Evolutionary conservation across 1,140 invertebrate species (phyloP), one percentile per base, ranked within the genome.

Genomic region (Parasteatoda tepidariorum): DNA sequence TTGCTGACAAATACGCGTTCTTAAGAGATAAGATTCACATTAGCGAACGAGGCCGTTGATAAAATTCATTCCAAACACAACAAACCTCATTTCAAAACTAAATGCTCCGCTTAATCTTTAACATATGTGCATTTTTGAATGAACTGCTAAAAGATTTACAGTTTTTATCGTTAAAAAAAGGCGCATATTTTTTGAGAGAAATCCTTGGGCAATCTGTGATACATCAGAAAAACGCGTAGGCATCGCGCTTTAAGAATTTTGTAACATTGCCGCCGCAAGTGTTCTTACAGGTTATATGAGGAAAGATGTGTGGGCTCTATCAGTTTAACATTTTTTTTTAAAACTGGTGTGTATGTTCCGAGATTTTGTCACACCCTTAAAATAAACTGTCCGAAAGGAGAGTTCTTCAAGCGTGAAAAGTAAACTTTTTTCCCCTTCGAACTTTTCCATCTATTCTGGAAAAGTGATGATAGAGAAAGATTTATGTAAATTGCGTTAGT

Each of bases 301-400:
- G n/a, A 24, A 73, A 73, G 59, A 24, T 33, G 70, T 57, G 70
- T 73, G 70, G 70, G 70, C 70, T 57, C 70, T 73, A 73, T 73
- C 70, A 22, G 48, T 54, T 13, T 57, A 26, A 13, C 48, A 33
- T 73, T 73, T 70, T 70, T 41, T 48, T 41, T 48, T 41, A 34
- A 54, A 13, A 3, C 41, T 28, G 34, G 67, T 73, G 41, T 73
- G 26, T 73, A 28, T 41, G n/a, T 28, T 73, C 59, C n/a, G 31
- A 34, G 15, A 54, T 57, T 73, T 73, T 59, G 70, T 73, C 70
- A 73, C 70, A 31, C 70, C 70, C 70, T 73, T 57, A 73, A 73
- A 73, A 73, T 73, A 73, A 73, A 73, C 7, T 28, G 2, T 15
- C 24, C 26, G 38, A 38, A n/a, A 41, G 1, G 13, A 68, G 22